These are phyloP conservation scores for Macropis europaea DNA, from an alignment of 2,888 invertebrate species.

Conservation along the genomic window DNA sequence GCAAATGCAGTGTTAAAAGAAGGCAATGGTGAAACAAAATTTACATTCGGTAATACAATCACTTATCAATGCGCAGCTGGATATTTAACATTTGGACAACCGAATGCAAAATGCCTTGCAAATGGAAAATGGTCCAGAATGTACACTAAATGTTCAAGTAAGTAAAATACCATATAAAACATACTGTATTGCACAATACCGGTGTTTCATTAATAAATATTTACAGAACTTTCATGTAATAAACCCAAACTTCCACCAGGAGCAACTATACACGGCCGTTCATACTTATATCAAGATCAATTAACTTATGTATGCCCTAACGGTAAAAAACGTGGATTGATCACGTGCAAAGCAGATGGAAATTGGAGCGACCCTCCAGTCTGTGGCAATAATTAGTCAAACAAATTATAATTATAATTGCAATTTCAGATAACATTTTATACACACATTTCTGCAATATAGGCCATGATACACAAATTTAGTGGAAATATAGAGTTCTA, in stretches of 20 bases:
- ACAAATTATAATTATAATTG: neutral
- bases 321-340: conserved; percentile 54
- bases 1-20: conserved; percentile 72
- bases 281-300: conserved; percentile 81
- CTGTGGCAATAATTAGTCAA: conserved; percentile 45
- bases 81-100: conserved; percentile 79
- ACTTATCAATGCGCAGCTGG: conserved; percentile 80
- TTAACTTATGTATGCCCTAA: conserved; percentile 73
- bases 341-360: conserved; percentile 78
- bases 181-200: neutral
- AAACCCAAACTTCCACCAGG: conserved; percentile 79
- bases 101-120: conserved; percentile 78
- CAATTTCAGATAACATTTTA: neutral
- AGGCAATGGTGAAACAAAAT: conserved; percentile 57
- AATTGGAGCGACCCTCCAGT: conserved; percentile 66
- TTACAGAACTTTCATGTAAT: conserved; percentile 81
- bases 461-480: too few species aligned
- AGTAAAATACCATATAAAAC: conserved; percentile 54
- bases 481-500: too few species aligned
- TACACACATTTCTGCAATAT: too few species aligned
- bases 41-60: conserved; percentile 78
- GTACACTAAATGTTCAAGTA: conserved; percentile 81
- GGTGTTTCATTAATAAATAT: conserved; percentile 14
- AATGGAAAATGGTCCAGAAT: conserved; percentile 81
- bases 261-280: conserved; percentile 79